Percentiles rank a stretch among this genome's conserved stretches.
These are phyloP conservation scores for Stegophylla sp. DNA, from an alignment of 2,888 invertebrate species.

Conservation along the genomic window DNA sequence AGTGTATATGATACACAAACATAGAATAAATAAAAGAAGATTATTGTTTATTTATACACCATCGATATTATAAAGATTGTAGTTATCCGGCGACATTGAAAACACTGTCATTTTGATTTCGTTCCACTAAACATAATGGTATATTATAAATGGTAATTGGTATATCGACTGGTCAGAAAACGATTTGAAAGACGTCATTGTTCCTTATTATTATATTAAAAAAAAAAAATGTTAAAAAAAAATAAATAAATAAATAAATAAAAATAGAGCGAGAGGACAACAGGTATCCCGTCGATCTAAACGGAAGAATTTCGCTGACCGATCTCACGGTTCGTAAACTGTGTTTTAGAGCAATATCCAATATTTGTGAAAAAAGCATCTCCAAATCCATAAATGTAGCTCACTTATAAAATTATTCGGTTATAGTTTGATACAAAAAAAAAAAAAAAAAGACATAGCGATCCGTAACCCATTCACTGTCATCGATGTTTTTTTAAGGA, in stretches of 20 bases:
- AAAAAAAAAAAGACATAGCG: not conserved
- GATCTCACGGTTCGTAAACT: conserved; percentile 17
- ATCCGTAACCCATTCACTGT: not conserved
- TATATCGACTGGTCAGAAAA: not conserved
- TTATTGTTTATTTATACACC: no score
- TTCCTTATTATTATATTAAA: conserved; percentile 11
- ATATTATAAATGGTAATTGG: conserved; percentile 14
- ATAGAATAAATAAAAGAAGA: no score
- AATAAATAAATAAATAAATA: not conserved
- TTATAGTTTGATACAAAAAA: not conserved
- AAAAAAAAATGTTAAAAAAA: not conserved
- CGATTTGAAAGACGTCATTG: not conserved
- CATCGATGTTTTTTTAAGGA: not conserved
- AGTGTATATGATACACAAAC: no score
- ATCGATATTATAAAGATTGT: not conserved
- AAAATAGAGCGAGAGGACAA: conserved; percentile 9
- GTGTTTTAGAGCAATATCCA: conserved; percentile 9
- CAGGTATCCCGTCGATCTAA: conserved; percentile 1
- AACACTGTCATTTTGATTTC: conserved; percentile 5
- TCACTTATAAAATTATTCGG: not conserved
- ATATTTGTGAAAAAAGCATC: not conserved
- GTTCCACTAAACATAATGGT: conserved; percentile 10
- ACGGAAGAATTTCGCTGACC: conserved; percentile 2
- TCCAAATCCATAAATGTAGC: conserved; percentile 8
- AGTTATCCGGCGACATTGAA: not conserved